A percentile compares a stretch with the other conserved stretches of the same genome.
Conservation (phyloP, 2,113 vertebrate species). For the Chaetodon trifascialis region DNA sequence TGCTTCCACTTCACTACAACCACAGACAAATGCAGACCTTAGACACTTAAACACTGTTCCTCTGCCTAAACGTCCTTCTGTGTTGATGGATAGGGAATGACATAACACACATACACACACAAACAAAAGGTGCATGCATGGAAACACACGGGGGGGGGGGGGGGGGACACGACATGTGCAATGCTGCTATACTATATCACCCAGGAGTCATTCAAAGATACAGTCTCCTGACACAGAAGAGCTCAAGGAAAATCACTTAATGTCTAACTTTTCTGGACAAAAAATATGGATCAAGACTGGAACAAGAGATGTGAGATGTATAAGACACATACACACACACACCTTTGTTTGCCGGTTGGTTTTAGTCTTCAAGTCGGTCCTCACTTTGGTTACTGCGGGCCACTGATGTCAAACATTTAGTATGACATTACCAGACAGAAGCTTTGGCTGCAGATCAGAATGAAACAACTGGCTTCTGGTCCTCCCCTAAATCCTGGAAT, state of each 20-base stretch:
- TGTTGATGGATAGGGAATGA: slow-evolving; percentile 59
- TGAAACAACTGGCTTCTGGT: not conserved
- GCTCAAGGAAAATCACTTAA: not conserved
- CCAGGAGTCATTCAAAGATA: not conserved
- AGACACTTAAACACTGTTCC: slow-evolving; percentile 35
- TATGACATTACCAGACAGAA: not conserved
- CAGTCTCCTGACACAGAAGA: not conserved
- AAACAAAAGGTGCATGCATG: slow-evolving; percentile 45
- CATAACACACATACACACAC: slow-evolving; percentile 48
- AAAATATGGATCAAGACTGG: not conserved
- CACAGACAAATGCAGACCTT: slow-evolving; percentile 21
- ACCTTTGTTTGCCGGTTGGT: no score
- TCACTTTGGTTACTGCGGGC: not conserved
- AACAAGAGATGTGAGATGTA: not conserved
- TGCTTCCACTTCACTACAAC: slow-evolving; percentile 35
- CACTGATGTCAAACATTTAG: not conserved
- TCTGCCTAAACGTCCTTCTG: not conserved
- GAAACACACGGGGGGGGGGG: no score
- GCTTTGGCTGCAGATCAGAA: not conserved
- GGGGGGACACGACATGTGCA: not conserved
- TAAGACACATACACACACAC: no score
- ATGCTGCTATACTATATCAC: not conserved
- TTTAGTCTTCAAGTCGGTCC: no score
- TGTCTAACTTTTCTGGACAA: not conserved
- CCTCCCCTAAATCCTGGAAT: not conserved